Conservation (phyloP, 2,888 invertebrate species). For the Orchestes rusci region DNA sequence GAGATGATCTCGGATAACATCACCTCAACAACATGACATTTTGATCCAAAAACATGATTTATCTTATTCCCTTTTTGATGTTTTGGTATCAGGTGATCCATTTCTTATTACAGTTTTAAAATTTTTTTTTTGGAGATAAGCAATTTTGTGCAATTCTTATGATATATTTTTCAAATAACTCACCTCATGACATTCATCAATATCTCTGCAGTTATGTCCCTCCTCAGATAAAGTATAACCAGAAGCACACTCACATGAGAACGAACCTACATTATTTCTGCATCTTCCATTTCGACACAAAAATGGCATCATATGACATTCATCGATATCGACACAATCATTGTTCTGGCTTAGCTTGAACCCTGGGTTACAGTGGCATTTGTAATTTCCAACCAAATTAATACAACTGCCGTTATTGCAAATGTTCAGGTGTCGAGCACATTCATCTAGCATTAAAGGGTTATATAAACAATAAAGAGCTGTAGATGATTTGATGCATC, state of each 20-base stretch:
- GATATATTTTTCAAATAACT: too few relatives aligned
- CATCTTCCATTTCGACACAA: slow-evolving; percentile 82
- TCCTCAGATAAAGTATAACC: slow-evolving; percentile 71
- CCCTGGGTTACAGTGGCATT: slow-evolving; percentile 67
- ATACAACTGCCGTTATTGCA: slow-evolving; percentile 73
- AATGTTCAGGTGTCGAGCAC: slow-evolving; percentile 61
- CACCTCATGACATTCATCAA: slow-evolving; percentile 72
- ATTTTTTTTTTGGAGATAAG: too few relatives aligned
- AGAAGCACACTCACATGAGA: slow-evolving; percentile 72
- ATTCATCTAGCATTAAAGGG: too few relatives aligned
- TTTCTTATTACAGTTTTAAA: too few relatives aligned
- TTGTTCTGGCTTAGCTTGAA: slow-evolving; percentile 71
- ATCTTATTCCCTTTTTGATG: too few relatives aligned
- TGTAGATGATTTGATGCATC: background rate
- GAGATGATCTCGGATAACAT: too few relatives aligned
- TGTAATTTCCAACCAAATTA: slow-evolving; percentile 63
- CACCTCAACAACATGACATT: too few relatives aligned
- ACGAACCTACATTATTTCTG: slow-evolving; percentile 71
- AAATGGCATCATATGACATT: slow-evolving; percentile 76
- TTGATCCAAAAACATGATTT: too few relatives aligned
- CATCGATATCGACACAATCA: slow-evolving; percentile 77
- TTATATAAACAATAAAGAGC: background rate
- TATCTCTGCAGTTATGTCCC: slow-evolving; percentile 69
- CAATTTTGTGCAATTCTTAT: too few relatives aligned
- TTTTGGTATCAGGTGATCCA: too few relatives aligned